Evolutionary conservation across 1,140 invertebrate species (phyloP).

Genomic region (Panagrolaimus sp.): DNA sequence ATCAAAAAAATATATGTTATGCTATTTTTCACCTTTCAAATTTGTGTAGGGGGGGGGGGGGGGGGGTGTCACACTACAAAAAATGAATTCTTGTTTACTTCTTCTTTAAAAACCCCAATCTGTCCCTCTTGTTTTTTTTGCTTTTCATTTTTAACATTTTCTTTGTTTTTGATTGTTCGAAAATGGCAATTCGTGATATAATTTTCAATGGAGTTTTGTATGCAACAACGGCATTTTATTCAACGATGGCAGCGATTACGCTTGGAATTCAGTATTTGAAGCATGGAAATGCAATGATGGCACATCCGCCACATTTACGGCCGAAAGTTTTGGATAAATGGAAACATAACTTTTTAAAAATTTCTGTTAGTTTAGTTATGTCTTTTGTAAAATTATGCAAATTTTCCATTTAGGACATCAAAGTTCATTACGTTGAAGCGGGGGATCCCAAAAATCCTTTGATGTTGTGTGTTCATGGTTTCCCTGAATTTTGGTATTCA

Average conservation of each 20-base stretch:
- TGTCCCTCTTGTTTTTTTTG: too few relatives aligned
- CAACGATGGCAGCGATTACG: background rate
- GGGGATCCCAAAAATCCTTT: slow-evolving; percentile 66
- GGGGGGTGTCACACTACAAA: too few relatives aligned
- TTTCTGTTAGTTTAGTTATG: background rate
- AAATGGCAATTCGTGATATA: too few relatives aligned
- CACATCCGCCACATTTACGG: background rate
- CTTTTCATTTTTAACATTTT: too few relatives aligned
- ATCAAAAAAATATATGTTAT: too few relatives aligned
- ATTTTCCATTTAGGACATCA: slow-evolving; percentile 65
- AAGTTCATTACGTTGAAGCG: slow-evolving; percentile 72
- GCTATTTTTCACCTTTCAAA: too few relatives aligned
- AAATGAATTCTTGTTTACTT: too few relatives aligned
- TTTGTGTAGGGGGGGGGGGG: too few relatives aligned
- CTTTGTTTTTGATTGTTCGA: too few relatives aligned
- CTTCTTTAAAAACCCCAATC: too few relatives aligned
- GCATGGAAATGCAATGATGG: background rate
- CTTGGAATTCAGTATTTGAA: background rate
- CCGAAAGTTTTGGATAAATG: slow-evolving; percentile 16
- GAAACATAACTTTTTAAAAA: slow-evolving; percentile 15
- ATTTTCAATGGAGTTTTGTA: background rate
- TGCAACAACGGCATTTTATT: slow-evolving; percentile 2
- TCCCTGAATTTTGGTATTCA: slow-evolving; percentile 73
- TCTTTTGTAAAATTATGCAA: background rate
- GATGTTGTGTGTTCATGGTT: slow-evolving; percentile 71